Conservation (phyloP, 1,140 invertebrate genomes). For the Antheraea mylitta region DNA sequence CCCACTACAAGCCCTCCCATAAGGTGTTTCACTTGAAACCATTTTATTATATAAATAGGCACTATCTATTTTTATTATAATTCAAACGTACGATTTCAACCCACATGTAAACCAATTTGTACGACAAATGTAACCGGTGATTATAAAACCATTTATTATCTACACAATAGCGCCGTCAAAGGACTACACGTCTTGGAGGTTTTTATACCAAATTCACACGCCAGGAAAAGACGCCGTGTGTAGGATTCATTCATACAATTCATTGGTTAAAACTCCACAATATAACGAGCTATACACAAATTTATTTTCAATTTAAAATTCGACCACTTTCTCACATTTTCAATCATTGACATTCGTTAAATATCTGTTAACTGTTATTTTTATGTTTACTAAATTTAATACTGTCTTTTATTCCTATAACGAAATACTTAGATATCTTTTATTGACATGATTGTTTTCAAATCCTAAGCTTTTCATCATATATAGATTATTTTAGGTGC, state of each 20-base stretch:
- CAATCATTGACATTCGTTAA: too few species aligned
- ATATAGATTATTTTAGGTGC: too few species aligned
- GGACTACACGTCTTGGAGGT: background rate
- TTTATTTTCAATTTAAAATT: too few species aligned
- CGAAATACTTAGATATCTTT: too few species aligned
- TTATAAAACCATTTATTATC: conserved; percentile 30
- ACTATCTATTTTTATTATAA: conserved; percentile 5
- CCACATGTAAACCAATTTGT: conserved; percentile 5
- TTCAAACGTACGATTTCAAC: conserved; percentile 8
- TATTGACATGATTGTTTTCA: too few species aligned
- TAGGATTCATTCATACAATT: background rate
- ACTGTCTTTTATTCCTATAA: too few species aligned
- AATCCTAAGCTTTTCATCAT: too few species aligned
- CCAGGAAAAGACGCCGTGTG: background rate
- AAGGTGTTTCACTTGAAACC: too few species aligned
- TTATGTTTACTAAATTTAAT: too few species aligned
- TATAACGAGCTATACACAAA: background rate
- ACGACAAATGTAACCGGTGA: conserved; percentile 19
- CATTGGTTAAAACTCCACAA: background rate
- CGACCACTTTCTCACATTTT: too few species aligned
- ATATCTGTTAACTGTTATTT: too few species aligned
- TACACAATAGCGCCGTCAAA: conserved; percentile 18
- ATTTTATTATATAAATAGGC: background rate
- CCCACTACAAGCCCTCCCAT: too few species aligned
- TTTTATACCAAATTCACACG: background rate